Conservation (phyloP, 2,797 vertebrate species). For the Moxostoma hubbsi region DNA sequence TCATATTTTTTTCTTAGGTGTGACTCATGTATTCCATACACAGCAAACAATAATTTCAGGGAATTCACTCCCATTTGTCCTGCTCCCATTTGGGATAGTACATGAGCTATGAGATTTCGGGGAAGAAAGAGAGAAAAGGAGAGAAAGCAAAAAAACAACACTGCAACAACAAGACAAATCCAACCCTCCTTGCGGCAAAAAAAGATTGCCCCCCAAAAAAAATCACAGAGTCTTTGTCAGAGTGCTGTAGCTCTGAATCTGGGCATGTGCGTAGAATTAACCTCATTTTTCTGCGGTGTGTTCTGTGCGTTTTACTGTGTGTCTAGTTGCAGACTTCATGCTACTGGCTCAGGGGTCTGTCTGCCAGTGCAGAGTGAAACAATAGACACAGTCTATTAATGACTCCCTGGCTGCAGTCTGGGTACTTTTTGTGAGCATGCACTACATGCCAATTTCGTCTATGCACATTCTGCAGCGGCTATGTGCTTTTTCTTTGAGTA, state of each 20-base stretch:
- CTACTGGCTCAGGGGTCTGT: slow-evolving; percentile 14
- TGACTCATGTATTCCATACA: too few relatives aligned
- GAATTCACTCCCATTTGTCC: too few relatives aligned
- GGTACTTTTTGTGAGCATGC: slow-evolving; percentile 14
- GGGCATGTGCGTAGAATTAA: neutral
- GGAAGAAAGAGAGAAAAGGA: slow-evolving; percentile 11
- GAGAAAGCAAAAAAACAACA: neutral
- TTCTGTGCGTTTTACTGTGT: slow-evolving; percentile 15
- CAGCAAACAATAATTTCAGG: too few relatives aligned
- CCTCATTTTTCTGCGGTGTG: neutral
- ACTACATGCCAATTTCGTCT: neutral
- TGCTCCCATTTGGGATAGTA: too few relatives aligned
- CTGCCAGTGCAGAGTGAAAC: slow-evolving; percentile 2
- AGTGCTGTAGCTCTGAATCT: neutral
- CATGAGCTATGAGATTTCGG: too few relatives aligned
- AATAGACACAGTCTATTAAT: slow-evolving; percentile 13
- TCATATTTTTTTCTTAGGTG: too few relatives aligned
- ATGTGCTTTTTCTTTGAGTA: neutral
- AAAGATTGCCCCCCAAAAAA: neutral
- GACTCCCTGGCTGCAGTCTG: neutral
- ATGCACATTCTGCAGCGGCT: neutral
- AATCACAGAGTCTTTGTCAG: neutral
- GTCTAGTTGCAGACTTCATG: neutral
- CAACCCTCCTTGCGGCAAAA: too few relatives aligned
- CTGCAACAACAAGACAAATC: neutral